Base-by-base conservation (phyloP, 2,797 vertebrate genomes). In the Silurus aristotelis region DNA sequence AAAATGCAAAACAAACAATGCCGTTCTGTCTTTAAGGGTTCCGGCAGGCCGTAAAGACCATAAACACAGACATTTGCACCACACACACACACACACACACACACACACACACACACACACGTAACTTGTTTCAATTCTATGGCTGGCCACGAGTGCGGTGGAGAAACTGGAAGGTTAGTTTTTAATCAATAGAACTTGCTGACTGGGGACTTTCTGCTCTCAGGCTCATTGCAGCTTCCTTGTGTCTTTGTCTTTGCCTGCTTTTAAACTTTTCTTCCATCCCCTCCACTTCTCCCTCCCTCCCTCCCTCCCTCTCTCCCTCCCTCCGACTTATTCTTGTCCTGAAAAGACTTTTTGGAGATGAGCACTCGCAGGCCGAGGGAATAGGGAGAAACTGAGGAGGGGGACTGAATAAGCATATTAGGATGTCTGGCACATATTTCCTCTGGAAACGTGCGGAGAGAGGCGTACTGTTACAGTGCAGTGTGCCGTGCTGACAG, bases 171-270 rank as follows among this genome's bases (percentile, higher is more conserved):
- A 97, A 97, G 97, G 97, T 98, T 98, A 97, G 96, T 98, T 98
- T 99, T 98, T 98, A 99, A 99, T 99, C 97, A 98, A 98, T 98
- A 98, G 96, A 97, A 98, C 95, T 96, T 97, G 98, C 98, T 99
- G 98, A 99, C 96, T 97, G 95, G 3, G 92, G 95, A 95, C 95
- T 98, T 98, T 96, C 48, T 96, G 93, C 94, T 94, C 93, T 89
- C 93, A 89, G 87, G 88, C 93, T 93, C 95, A 96, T 93, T 96
- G 96, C 96, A 97, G 96, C 96, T 96, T 92, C 89, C 94, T 93
- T 85, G 89, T 92, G 94, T 95, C 95, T 96, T 96, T 96, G 96
- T 96, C 96, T 96, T 90, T 92, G 58, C 92, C 91, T 93, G 93
- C 94, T 95, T 94, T 94, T 91, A 93, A 95, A 96, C 95, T 95